These are phyloP conservation scores for Agonopterix arenella DNA, from an alignment of 2,888 invertebrate genomes.

Conservation along the genomic window DNA sequence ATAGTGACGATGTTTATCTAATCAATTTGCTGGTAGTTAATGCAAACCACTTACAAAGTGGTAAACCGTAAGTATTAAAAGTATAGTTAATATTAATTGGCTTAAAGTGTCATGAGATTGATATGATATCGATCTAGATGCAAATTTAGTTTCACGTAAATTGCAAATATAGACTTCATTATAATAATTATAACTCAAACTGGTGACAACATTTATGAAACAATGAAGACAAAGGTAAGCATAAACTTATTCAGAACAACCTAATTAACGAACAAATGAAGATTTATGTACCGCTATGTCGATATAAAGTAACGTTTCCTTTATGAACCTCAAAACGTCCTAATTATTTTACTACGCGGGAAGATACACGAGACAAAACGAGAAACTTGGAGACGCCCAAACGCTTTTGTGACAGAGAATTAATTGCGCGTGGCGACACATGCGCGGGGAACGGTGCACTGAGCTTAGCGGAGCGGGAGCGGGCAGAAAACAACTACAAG, in stretches of 20 bases:
- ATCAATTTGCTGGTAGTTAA: slow-evolving; percentile 13
- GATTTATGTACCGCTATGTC: slow-evolving; percentile 74
- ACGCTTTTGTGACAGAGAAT: slow-evolving; percentile 75
- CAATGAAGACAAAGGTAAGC: slow-evolving; percentile 7
- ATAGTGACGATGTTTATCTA: slow-evolving; percentile 9
- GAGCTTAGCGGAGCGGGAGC: slow-evolving; percentile 5
- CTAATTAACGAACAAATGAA: slow-evolving; percentile 70
- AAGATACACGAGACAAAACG: slow-evolving; percentile 50
- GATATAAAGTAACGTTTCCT: slow-evolving; percentile 75
- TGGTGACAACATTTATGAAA: not conserved
- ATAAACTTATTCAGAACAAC: slow-evolving; percentile 42
- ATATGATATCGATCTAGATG: slow-evolving; percentile 2
- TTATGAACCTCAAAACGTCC: slow-evolving; percentile 76
- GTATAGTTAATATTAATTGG: not conserved
- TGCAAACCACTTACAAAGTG: slow-evolving; percentile 9
- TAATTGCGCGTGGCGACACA: slow-evolving; percentile 74
- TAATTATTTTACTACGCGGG: slow-evolving; percentile 72
- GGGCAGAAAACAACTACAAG: not conserved
- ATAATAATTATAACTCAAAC: slow-evolving; percentile 1
- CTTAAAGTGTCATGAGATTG: not conserved
- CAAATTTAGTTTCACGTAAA: not conserved
- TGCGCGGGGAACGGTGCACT: slow-evolving; percentile 33
- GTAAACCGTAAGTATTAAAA: not conserved
- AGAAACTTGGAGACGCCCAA: slow-evolving; percentile 69
- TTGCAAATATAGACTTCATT: not conserved